phyloP scores from a whole-genome alignment of 2,797 vertebrate genomes.

The Paguma larvata region DNA sequence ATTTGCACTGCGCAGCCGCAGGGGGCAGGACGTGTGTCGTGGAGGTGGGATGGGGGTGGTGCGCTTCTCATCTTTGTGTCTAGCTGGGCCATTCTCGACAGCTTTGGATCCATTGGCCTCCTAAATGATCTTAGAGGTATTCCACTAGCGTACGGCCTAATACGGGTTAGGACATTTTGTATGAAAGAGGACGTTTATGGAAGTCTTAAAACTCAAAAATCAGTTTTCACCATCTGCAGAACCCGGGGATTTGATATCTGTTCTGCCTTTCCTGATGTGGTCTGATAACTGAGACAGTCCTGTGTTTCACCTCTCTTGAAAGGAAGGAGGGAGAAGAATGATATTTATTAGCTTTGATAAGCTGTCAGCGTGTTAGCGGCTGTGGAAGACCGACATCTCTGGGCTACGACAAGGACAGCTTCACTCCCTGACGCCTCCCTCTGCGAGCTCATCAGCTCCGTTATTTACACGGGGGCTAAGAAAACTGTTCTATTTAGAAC shows the following conservation, averaged over 20 bases:
- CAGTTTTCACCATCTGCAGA: background rate
- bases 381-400: background rate
- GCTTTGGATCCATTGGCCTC: background rate
- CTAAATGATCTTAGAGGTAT: background rate
- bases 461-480: background rate
- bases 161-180: background rate
- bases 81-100: background rate
- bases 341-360: background rate
- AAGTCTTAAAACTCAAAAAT: conserved; percentile 2
- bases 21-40: accelerated
- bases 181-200: background rate
- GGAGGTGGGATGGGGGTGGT: accelerated
- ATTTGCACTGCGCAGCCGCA: no score
- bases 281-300: background rate
- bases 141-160: background rate
- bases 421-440: no score
- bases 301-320: background rate
- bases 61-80: background rate
- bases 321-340: background rate
- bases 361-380: background rate
- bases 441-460: background rate
- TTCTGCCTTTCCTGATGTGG: background rate
- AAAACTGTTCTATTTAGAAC: background rate
- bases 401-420: background rate
- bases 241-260: background rate